Evolutionary conservation across 2,888 invertebrate genomes (phyloP), one percentile per base, ranked within the genome.

Genomic region (Zaprionus obscuricornis): DNA sequence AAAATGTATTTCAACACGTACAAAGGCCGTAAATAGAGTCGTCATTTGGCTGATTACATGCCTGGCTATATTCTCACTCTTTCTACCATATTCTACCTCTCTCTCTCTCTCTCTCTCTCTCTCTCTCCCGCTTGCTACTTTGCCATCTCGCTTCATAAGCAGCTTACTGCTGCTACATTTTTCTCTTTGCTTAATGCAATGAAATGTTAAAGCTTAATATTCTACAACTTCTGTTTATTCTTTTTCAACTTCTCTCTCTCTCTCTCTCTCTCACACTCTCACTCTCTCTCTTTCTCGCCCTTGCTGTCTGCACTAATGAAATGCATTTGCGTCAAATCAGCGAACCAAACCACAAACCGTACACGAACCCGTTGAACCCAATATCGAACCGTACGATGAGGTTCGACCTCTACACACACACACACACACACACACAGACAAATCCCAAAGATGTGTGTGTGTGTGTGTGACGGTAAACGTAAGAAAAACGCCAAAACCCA

Each of bases 171-270:
- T 10, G 29, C 5, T 13, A 29, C n/a, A 13, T 29, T 10, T n/a
- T n/a, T n/a, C n/a, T n/a, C n/a, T n/a, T n/a, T n/a, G 43, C 49
- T 16, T 47, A 71, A 57, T 72, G 69, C 72, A 66, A 72, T 72
- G 73, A 70, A 70, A 67, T 72, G 73, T 70, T 62, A 67, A 59
- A 54, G 65, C 69, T 73, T 68, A 73, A 73, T 71, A 54, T 39
- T 40, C 26, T n/a, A 42, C 66, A 34, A 26, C 51, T 56, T 20
- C 37, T 50, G n/a, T n/a, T n/a, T n/a, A n/a, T n/a, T n/a, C n/a
- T n/a, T n/a, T n/a, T n/a, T n/a, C n/a, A n/a, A n/a, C n/a, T n/a
- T n/a, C n/a, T n/a, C n/a, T n/a, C n/a, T n/a, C n/a, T n/a, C n/a
- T n/a, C n/a, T n/a, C n/a, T n/a, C n/a, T n/a, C n/a, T n/a, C n/a